A percentile compares a stretch with the other conserved stretches of the same genome.
Evolutionary conservation across 2,888 invertebrate genomes (phyloP).

Genomic region (Diachrysia chrysitis): DNA sequence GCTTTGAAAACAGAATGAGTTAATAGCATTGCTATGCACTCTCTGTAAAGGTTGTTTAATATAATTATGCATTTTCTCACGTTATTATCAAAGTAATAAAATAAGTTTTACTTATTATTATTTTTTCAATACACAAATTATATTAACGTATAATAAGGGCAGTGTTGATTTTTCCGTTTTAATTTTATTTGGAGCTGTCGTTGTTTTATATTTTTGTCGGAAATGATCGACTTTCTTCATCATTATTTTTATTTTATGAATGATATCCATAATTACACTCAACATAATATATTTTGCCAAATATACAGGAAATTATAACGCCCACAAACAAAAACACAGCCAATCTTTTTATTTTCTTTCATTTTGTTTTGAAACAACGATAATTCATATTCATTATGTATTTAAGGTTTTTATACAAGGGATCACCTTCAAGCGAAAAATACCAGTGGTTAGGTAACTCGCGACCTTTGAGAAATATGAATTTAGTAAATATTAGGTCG

Average conservation of each 20-base stretch:
- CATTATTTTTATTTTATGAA: not conserved
- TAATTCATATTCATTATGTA: conserved; percentile 30
- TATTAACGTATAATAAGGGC: not conserved
- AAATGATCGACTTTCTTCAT: not conserved
- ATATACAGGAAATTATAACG: conserved; percentile 28
- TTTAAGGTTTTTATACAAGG: conserved; percentile 31
- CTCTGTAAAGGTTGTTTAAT: not conserved
- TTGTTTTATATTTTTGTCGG: not conserved
- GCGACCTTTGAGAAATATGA: conserved; percentile 59
- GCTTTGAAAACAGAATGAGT: not conserved
- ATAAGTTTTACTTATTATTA: not conserved
- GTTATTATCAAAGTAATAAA: not conserved
- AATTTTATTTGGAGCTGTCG: too few relatives aligned
- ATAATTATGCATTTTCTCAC: conserved; percentile 3
- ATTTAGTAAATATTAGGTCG: conserved; percentile 57
- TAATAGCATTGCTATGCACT: not conserved
- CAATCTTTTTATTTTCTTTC: conserved; percentile 21
- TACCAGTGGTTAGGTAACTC: conserved; percentile 46
- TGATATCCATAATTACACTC: not conserved
- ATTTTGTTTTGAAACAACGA: conserved; percentile 21
- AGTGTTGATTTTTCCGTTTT: not conserved
- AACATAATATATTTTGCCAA: conserved; percentile 2
- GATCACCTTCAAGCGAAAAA: conserved; percentile 50
- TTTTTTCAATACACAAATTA: not conserved
- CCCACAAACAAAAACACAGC: conserved; percentile 24